Conservation (phyloP, 1,140 invertebrate species). For the Vanessa tameamea region DNA sequence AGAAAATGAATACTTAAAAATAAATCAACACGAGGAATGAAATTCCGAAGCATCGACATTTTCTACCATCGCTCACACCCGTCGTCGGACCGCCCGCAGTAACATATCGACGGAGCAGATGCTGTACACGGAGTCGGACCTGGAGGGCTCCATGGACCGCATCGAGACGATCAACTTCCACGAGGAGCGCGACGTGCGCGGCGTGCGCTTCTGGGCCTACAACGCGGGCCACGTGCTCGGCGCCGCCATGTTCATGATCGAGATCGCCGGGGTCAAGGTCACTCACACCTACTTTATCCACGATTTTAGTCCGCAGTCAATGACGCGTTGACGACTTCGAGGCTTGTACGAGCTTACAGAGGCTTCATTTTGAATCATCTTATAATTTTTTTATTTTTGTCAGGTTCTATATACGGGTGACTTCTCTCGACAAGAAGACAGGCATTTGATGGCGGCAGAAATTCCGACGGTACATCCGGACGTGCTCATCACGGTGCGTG, state of each 20-base stretch:
- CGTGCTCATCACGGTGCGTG: conserved; percentile 93
- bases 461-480: conserved; percentile 97
- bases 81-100: conserved; percentile 74
- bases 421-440: conserved; percentile 98
- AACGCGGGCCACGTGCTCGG: conserved; percentile 99
- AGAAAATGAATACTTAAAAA: too few species aligned
- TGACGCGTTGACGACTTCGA: too few species aligned
- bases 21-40: too few species aligned
- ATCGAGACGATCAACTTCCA: conserved; percentile 99
- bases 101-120: conserved; percentile 98
- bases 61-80: not conserved
- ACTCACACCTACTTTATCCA: not conserved
- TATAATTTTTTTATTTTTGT: conserved; percentile 52
- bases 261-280: conserved; percentile 98
- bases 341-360: too few species aligned
- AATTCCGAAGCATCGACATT: not conserved
- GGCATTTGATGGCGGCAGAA: conserved; percentile 99
- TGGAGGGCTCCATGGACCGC: conserved; percentile 98
- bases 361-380: not conserved
- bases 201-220: conserved; percentile 99
- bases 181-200: conserved; percentile 98
- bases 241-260: conserved; percentile 99
- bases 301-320: too few species aligned
- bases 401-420: conserved; percentile 98
- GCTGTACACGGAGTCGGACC: conserved; percentile 98